These are phyloP conservation scores for Actinostola sp. DNA, from an alignment of 92 coral and sea anemone genomes.

Conservation along the genomic window DNA sequence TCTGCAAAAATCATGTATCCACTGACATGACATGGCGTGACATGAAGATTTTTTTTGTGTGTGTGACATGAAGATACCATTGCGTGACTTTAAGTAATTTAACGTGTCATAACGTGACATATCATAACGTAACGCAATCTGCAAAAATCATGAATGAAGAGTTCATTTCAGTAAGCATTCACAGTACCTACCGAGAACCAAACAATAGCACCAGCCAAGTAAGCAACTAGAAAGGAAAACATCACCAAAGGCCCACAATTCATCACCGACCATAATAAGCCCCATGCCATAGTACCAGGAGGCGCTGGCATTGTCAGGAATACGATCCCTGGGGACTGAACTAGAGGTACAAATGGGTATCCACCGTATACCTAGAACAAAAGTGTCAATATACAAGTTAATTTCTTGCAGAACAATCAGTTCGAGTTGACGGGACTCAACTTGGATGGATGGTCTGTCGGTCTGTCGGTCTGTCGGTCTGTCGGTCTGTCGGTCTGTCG, in stretches of 20 bases:
- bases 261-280: constrained; percentile 3
- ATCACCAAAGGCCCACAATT: constrained; percentile 19
- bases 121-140: not conserved
- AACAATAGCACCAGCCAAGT: constrained; percentile 25
- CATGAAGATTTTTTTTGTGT: no score
- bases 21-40: no score
- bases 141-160: no score
- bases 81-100: not conserved
- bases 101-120: not conserved
- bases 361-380: constrained; percentile 20
- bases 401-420: not conserved
- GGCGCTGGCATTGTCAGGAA: constrained; percentile 1
- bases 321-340: constrained; percentile 38
- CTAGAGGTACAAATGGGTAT: constrained; percentile 19
- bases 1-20: no score
- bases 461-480: no score
- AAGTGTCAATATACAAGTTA: not conserved
- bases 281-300: not conserved
- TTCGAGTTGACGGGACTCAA: no score
- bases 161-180: no score
- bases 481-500: no score
- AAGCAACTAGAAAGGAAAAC: constrained; percentile 18
- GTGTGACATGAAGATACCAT: not conserved
- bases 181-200: constrained; percentile 36
- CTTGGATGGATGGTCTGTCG: no score